Base-by-base conservation (phyloP, 1,140 invertebrate species). In the Macrotrachela quadricornifera region DNA sequence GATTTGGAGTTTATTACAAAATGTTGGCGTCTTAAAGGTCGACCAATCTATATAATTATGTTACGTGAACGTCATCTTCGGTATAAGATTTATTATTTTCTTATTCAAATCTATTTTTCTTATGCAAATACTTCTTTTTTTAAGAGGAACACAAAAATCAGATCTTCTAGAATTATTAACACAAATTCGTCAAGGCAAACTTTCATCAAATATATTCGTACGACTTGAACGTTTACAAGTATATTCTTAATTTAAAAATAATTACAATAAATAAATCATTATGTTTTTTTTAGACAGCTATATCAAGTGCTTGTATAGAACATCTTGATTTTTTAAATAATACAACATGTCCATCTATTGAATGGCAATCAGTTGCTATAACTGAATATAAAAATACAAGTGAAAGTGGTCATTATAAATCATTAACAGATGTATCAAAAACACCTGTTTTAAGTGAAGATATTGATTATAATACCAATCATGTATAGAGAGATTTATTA, bases 151-250 rank as follows among this genome's bases (percentile, higher is more conserved):
- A 30, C 21, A 30, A 30, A 30, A 30, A 8, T 30, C 21, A 4
- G 94, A 95, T 64, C 88, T 97, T 80, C 69, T 99, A 1, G 86
- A 95, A 66, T 73, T 99, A 39, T 78, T 97, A 62, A 86, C 91
- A 13, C 86, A 88, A 81, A 73, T 97, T 13, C 96, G 96, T 68
- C 90, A 90, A 70, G 91, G 91, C 9, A 80, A 30, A 8, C 21
- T 30, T 30, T 30, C 21, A 30, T 83, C 21, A 80, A 92, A 44
- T 86, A 95, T 75, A 85, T 97, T 11, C 74, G 53, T 54, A 16
- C 37, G 90, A 60, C 80, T 92, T 46, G 92, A 91, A 12, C 73
- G 91, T 49, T 71, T 97, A 40, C 91, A 96, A 74, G 21, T 30
- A 30, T 30, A 30, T 30, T 30, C 8, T 30, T 30, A 2, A 2